phyloP scores from a whole-genome alignment of 2,797 vertebrate species.

The Coregonus suidteri region DNA sequence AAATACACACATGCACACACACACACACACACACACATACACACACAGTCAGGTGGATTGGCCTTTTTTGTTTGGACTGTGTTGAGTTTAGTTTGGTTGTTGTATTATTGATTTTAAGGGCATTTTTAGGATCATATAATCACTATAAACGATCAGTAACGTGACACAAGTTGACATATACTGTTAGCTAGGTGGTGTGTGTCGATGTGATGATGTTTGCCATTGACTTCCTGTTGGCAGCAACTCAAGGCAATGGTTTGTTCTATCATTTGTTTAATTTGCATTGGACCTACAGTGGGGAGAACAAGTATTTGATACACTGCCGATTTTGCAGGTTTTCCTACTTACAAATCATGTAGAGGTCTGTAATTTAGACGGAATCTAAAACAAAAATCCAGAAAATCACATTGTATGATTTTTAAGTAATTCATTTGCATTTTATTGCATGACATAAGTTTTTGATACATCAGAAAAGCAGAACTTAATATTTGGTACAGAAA shows the following conservation, averaged over 20 bases:
- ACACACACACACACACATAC: not conserved
- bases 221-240: slow-evolving; percentile 31
- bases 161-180: not conserved
- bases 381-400: no score
- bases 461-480: no score
- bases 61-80: slow-evolving; percentile 21
- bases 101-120: slow-evolving; percentile 40
- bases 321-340: no score
- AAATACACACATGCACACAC: slow-evolving; percentile 53
- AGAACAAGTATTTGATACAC: no score
- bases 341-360: no score
- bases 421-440: no score
- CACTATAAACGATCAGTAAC: not conserved
- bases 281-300: not conserved
- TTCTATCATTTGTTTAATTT: slow-evolving; percentile 20
- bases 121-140: no score
- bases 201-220: slow-evolving; percentile 32
- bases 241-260: slow-evolving; percentile 13
- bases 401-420: no score
- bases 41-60: no score
- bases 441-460: no score
- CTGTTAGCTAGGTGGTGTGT: not conserved
- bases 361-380: no score
- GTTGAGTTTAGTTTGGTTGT: not conserved
- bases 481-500: no score